Percentiles rank a stretch among this genome's conserved stretches.
phyloP scores from a whole-genome alignment of 2,888 invertebrate genomes.

The Drosophila paranaensis region DNA sequence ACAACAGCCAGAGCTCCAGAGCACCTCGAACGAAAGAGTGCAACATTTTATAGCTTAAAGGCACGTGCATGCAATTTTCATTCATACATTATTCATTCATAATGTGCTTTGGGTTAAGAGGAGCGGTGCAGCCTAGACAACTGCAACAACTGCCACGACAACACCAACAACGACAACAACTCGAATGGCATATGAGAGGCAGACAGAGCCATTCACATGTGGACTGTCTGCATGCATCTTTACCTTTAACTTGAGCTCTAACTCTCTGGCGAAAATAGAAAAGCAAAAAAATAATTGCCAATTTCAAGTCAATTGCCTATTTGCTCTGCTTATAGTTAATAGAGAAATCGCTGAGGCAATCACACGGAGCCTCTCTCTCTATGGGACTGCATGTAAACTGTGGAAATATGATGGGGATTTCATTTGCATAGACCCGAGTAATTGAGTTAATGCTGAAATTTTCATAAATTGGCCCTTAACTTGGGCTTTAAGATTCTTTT shows the following conservation, averaged over 20 bases:
- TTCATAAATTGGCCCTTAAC: slow-evolving; percentile 54
- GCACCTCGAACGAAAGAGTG: slow-evolving; percentile 54
- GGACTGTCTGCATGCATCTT: slow-evolving; percentile 40
- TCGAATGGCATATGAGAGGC: slow-evolving; percentile 40
- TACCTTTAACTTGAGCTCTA: slow-evolving; percentile 42
- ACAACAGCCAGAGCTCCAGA: slow-evolving; percentile 16
- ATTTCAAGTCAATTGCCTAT: slow-evolving; percentile 82
- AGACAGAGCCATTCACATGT: slow-evolving; percentile 59
- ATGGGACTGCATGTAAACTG: slow-evolving; percentile 32
- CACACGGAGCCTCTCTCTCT: slow-evolving; percentile 29
- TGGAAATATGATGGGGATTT: slow-evolving; percentile 42
- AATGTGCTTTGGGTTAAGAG: slow-evolving; percentile 67
- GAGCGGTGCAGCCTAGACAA: slow-evolving; percentile 44
- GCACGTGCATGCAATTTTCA: slow-evolving; percentile 83
- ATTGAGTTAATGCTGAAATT: slow-evolving; percentile 74
- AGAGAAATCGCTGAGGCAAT: slow-evolving; percentile 77
- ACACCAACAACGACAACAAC: slow-evolving; percentile 22
- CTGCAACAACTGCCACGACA: slow-evolving; percentile 24
- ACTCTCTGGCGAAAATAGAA: slow-evolving; percentile 23
- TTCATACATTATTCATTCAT: slow-evolving; percentile 83
- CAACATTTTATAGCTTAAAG: slow-evolving; percentile 78
- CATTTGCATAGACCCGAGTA: slow-evolving; percentile 72
- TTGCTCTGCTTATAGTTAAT: slow-evolving; percentile 81
- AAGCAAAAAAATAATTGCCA: slow-evolving; percentile 74
- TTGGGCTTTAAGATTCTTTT: slow-evolving; percentile 8